Evolutionary conservation across 1,140 invertebrate species (phyloP), one percentile per base, ranked within the genome.

Genomic region (Euwallacea fornicatus): DNA sequence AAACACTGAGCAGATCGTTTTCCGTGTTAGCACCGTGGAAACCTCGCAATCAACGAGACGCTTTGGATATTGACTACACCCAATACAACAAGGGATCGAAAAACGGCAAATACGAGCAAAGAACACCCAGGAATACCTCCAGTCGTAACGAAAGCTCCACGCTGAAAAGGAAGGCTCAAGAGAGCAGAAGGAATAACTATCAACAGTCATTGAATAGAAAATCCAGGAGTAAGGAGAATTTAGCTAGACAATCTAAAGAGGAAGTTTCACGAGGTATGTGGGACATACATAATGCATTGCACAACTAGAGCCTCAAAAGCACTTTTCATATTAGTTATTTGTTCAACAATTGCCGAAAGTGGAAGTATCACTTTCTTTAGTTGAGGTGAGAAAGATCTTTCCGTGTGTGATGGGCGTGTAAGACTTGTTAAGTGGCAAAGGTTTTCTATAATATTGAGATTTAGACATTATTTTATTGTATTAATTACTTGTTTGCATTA

Each of bases 21-120:
- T 93, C 91, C 4, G 88, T 94, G 53, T 84, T 93, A 70, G 91
- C 92, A 0, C 92, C 93, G 0, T 94, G 92, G 92, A 89, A 88
- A 66, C 92, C 92, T 0, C 85, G 88, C 53, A 87, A 91, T 76
- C 87, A 88, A 75, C 85, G 85, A 72, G 90, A 92, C 76, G 86
- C 86, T 59, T 88, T 89, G 79, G 91, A 93, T 81, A 90, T 93
- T 13, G 91, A 93, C 78, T 93, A 93, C 81, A 90, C 88, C 8
- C 90, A 91, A 76, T 86, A 87, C 78, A 86, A 86, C 42, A 85
- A 86, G 71, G 77, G 66, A 21, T 11, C 56, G 3, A 78, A 76
- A 60, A 79, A 74, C 44, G 74, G 81, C 77, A 76, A 82, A 78
- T 79, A 83, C 82, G 77, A 78, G 74, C 76, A 81, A 81, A 76